Conservation (phyloP, 2,888 invertebrate genomes). For the Horisme vitalbata region DNA sequence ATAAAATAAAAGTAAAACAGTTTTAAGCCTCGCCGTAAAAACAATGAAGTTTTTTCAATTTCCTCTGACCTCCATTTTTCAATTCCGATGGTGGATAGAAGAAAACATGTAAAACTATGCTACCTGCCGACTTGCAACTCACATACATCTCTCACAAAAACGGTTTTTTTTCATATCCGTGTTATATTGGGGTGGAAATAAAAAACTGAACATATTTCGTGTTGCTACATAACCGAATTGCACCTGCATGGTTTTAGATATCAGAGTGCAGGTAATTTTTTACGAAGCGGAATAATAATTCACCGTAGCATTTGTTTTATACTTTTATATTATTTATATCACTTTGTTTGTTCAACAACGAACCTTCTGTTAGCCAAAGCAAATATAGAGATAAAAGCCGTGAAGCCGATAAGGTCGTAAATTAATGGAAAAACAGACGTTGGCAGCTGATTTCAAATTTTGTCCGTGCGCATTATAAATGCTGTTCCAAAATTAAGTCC, state of each 20-base stretch:
- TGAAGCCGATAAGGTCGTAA: too few relatives aligned
- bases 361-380: too few relatives aligned
- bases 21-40: constrained; percentile 9
- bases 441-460: too few relatives aligned
- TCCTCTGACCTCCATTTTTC: constrained; percentile 20
- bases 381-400: too few relatives aligned
- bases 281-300: neutral
- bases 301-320: too few relatives aligned
- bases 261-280: neutral
- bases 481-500: too few relatives aligned
- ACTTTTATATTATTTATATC: too few relatives aligned
- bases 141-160: constrained; percentile 18
- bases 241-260: constrained; percentile 1
- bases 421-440: too few relatives aligned
- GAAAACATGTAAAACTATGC: constrained; percentile 1
- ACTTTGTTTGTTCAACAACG: too few relatives aligned
- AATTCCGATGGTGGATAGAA: constrained; percentile 19
- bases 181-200: constrained; percentile 12
- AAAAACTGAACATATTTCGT: constrained; percentile 11
- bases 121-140: constrained; percentile 6
- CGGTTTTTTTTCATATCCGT: constrained; percentile 14
- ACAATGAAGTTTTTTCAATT: constrained; percentile 11
- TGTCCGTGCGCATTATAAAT: too few relatives aligned
- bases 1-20: neutral
- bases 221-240: constrained; percentile 12